phyloP scores from a whole-genome alignment of 2,113 vertebrate genomes.

The Trinectes maculatus region DNA sequence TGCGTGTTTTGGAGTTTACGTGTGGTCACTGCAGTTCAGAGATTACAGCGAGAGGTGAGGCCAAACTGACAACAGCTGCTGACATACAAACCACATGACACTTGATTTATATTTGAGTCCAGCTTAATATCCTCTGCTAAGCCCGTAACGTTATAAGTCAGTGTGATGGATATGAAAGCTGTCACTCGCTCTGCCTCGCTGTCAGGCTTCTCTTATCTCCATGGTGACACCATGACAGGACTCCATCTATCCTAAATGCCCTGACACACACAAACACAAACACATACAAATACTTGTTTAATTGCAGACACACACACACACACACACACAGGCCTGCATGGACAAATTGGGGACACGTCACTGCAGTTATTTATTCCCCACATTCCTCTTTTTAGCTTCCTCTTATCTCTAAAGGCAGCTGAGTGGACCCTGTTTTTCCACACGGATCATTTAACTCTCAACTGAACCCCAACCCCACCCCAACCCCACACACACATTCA shows the following conservation, averaged over 20 bases:
- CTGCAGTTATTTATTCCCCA: conserved; percentile 33
- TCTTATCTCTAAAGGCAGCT: conserved; percentile 37
- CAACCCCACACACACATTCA: conserved; percentile 11
- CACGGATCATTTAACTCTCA: conserved; percentile 60
- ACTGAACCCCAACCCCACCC: conserved; percentile 34
- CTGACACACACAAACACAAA: conserved; percentile 32
- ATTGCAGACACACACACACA: not conserved
- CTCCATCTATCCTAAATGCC: conserved; percentile 64
- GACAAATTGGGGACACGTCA: conserved; percentile 18
- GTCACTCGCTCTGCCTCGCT: conserved; percentile 67
- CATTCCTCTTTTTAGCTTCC: conserved; percentile 3
- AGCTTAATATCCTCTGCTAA: conserved; percentile 68
- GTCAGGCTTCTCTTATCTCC: conserved; percentile 75
- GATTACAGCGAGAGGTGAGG: conserved; percentile 71
- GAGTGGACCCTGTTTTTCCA: conserved; percentile 22
- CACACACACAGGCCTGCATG: conserved; percentile 10
- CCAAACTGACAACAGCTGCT: conserved; percentile 75
- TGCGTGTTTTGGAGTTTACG: conserved; percentile 26
- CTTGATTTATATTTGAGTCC: conserved; percentile 76
- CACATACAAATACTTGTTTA: not conserved
- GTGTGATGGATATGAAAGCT: conserved; percentile 78
- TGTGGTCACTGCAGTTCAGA: conserved; percentile 70
- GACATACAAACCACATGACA: conserved; percentile 70
- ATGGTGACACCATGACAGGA: conserved; percentile 75
- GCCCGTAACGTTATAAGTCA: conserved; percentile 68